A percentile compares a stretch with the other conserved stretches of the same genome.
phyloP scores from a whole-genome alignment of 2,888 invertebrate genomes.

The Orthosia gothica region DNA sequence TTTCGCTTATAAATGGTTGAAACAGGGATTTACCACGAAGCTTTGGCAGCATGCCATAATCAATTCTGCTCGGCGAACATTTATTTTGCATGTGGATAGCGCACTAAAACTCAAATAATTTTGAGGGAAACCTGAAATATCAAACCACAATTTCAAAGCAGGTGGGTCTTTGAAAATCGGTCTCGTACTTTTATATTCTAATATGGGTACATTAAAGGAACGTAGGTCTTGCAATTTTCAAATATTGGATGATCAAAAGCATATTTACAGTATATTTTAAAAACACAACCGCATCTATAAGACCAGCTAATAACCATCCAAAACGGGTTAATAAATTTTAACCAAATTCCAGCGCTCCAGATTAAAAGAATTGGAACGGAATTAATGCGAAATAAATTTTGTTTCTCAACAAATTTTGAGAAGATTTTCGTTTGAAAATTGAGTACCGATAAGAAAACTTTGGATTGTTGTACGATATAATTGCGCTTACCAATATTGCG shows the following conservation, averaged over 20 bases:
- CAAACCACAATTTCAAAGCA: conserved; percentile 38
- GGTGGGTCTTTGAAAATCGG: conserved; percentile 7
- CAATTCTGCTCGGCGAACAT: conserved; percentile 66
- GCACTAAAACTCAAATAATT: conserved; percentile 56
- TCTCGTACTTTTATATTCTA: conserved; percentile 10
- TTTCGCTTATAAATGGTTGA: conserved; percentile 60
- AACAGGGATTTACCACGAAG: conserved; percentile 62
- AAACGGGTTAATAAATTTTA: conserved; percentile 45
- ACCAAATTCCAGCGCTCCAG: conserved; percentile 36
- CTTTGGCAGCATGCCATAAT: conserved; percentile 72
- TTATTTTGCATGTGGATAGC: conserved; percentile 61
- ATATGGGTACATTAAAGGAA: neutral
- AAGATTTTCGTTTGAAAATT: conserved; percentile 41
- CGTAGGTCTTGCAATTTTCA: conserved; percentile 1
- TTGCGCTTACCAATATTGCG: conserved; percentile 49
- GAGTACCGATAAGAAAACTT: conserved; percentile 39
- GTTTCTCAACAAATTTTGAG: conserved; percentile 55
- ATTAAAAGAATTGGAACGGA: conserved; percentile 60
- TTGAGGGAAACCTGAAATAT: conserved; percentile 45
- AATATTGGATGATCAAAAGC: conserved; percentile 1
- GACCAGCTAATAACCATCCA: conserved; percentile 28
- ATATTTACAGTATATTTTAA: conserved; percentile 9
- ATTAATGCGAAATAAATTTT: conserved; percentile 59
- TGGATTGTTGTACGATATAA: conserved; percentile 24
- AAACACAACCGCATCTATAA: neutral